Conservation (phyloP, 2,797 vertebrate genomes). For the Leptodactylus fallax region DNA sequence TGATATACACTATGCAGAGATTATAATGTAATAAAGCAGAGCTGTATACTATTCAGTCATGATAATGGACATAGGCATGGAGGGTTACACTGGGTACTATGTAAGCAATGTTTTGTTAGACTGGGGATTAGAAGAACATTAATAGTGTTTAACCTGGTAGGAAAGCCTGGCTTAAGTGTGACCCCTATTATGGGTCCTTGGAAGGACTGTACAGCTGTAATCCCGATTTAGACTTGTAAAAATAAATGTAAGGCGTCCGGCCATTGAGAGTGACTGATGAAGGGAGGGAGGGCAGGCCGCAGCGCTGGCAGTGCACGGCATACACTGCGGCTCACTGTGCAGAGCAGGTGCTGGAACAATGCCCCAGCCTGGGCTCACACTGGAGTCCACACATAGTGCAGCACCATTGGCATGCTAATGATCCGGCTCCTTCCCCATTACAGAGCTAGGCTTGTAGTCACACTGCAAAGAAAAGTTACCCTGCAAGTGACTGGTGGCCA, state of each 20-base stretch:
- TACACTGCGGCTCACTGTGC: conserved; percentile 1
- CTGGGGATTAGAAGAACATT: neutral
- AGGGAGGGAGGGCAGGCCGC: neutral
- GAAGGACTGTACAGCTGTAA: neutral
- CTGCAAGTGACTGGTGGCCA: conserved; percentile 70
- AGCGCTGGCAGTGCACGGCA: neutral
- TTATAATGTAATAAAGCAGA: neutral
- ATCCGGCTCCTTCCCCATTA: conserved; percentile 42
- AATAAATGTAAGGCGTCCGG: conserved; percentile 5
- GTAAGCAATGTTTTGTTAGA: neutral
- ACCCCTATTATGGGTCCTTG: conserved; percentile 28
- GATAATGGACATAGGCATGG: neutral
- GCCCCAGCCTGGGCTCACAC: conserved; percentile 66
- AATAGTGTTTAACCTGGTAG: conserved; percentile 12
- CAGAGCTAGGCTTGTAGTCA: conserved; percentile 68
- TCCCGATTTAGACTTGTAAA: neutral
- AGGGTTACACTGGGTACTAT: neutral
- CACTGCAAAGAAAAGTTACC: no score
- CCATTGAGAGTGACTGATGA: neutral
- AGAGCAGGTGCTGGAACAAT: conserved; percentile 76
- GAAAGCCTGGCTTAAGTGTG: neutral
- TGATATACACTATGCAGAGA: neutral
- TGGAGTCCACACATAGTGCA: conserved; percentile 39
- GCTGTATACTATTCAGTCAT: no score
- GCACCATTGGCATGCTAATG: conserved; percentile 72